Base-by-base conservation (phyloP, 2,113 vertebrate species). In the Gasterosteus aculeatus region DNA sequence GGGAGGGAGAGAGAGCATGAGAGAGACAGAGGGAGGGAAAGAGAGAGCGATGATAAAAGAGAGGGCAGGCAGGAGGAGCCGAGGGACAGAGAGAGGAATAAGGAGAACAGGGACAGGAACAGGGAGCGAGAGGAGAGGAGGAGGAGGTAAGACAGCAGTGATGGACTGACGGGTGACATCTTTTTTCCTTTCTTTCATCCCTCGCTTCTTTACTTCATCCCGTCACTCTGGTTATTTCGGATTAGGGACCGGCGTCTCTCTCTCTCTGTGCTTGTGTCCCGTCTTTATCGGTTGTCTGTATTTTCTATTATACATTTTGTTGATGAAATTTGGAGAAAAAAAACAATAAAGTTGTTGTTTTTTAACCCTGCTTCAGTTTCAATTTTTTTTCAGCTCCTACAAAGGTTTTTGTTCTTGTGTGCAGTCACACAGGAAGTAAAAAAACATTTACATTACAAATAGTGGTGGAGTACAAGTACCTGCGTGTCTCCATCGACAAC, bases 41-140 rank as follows among this genome's bases (percentile, higher is more conserved):
- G 83, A 61, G 86, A 71, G 7, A 46, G 12, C 3, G 86, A 85
- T 63, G 44, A 42, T 5, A 64, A 70, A 68, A 61, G 93, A 85
- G 83, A 81, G 76, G 15, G 39, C 85, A 72, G 14, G 3, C 31
- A 38, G 19, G 76, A 78, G 3, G 59, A 18, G 87, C 67, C 61
- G 8, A 71, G 73, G 44, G 89, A 87, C 0, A 62, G 77, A 77
- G 84, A 86, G 65, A 87, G 86, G 69, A 86, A 92, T 35, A 91
- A 85, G 49, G 91, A 91, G 86, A 93, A 95, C 88, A 12, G 74
- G 88, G 87, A 92, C 78, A 66, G 81, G 65, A 88, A 90, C 79
- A 49, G 73, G 54, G 86, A 84, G 35, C 35, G 72, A 61, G 86
- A 84, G 35, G 80, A 85, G 53, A 73, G 69, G 80, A 88, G 84